Conservation (phyloP, 2,888 invertebrate genomes). For the Ophonus ardosiacus region DNA sequence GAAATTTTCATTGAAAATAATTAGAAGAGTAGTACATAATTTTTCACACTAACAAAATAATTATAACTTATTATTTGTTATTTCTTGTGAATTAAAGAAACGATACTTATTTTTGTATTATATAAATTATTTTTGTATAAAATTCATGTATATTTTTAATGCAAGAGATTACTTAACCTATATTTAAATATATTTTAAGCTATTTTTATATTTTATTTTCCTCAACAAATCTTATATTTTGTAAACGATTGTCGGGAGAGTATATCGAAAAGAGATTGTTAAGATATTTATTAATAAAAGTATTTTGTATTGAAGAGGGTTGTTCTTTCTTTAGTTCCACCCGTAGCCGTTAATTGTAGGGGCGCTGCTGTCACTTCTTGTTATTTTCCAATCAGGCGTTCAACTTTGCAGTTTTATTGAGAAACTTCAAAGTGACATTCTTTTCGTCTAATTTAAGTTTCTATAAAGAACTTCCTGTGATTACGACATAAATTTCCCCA, state of each 20-base stretch:
- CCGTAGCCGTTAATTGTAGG: not conserved
- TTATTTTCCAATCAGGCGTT: slow-evolving; percentile 56
- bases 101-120: slow-evolving; percentile 47
- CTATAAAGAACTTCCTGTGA: slow-evolving; percentile 54
- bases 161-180: slow-evolving; percentile 45
- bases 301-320: slow-evolving; percentile 42
- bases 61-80: too few species aligned
- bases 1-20: too few species aligned
- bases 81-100: not conserved
- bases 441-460: slow-evolving; percentile 56
- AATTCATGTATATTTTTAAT: slow-evolving; percentile 36
- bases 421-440: slow-evolving; percentile 54
- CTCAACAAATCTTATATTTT: slow-evolving; percentile 21
- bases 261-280: slow-evolving; percentile 47
- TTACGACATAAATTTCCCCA: slow-evolving; percentile 51
- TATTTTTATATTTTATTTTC: slow-evolving; percentile 45
- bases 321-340: not conserved
- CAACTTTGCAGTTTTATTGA: slow-evolving; percentile 50
- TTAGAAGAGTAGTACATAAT: too few species aligned
- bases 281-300: slow-evolving; percentile 54
- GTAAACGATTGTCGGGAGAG: slow-evolving; percentile 26
- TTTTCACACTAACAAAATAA: too few species aligned
- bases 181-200: slow-evolving; percentile 29
- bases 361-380: slow-evolving; percentile 53
- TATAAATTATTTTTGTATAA: slow-evolving; percentile 47